Conservation (phyloP, 2,888 invertebrate species). For the Bursaphelenchus okinawaensis region DNA sequence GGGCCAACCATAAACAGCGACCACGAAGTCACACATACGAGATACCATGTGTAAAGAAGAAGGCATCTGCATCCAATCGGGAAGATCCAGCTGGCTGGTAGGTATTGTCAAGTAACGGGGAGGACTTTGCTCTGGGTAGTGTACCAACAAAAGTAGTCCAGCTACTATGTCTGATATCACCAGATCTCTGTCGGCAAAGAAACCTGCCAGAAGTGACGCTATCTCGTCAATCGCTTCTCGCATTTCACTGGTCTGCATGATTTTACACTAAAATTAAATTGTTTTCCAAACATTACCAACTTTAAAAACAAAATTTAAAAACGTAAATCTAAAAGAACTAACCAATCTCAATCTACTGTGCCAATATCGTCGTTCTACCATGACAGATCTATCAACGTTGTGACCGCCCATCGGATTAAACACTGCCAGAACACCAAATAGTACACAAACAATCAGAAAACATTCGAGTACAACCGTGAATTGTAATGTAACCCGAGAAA, state of each 20-base stretch:
- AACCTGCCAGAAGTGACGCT: conserved; percentile 50
- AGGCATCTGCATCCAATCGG: conserved; percentile 64
- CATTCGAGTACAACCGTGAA: conserved; percentile 50
- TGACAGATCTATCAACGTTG: conserved; percentile 36
- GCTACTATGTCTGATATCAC: conserved; percentile 83
- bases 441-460: conserved; percentile 42
- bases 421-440: conserved; percentile 41
- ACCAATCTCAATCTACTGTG: conserved; percentile 38
- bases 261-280: conserved; percentile 46
- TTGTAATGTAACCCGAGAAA: conserved; percentile 26
- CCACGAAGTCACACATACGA: conserved; percentile 74
- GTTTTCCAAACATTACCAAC: no score
- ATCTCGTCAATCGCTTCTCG: conserved; percentile 53
- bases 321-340: no score
- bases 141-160: conserved; percentile 73
- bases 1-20: conserved; percentile 83
- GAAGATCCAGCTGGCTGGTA: conserved; percentile 63
- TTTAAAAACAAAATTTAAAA: no score
- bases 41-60: conserved; percentile 20
- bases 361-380: conserved; percentile 43
- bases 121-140: conserved; percentile 66
- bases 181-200: conserved; percentile 64
- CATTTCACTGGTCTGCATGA: conserved; percentile 46
- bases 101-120: conserved; percentile 21
- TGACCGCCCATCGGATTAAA: conserved; percentile 45